Evolutionary conservation across 2,888 invertebrate genomes (phyloP).

Genomic region (Heliconius cydno): DNA sequence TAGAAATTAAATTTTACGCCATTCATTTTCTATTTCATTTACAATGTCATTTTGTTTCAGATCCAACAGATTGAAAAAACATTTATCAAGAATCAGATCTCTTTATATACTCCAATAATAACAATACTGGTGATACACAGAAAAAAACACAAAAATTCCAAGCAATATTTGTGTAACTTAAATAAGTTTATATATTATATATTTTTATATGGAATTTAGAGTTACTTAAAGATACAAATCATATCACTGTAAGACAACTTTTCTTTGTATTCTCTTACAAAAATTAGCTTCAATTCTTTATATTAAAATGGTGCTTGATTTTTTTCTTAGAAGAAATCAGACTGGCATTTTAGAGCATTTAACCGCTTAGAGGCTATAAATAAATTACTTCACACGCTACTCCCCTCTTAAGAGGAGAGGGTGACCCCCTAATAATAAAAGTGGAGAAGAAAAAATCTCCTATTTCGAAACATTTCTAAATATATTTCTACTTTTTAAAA

Average conservation of each 20-base stretch:
- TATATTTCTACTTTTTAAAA: too few relatives aligned
- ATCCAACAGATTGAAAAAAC: too few relatives aligned
- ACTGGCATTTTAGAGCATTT: constrained; percentile 81
- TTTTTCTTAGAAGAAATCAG: constrained; percentile 55
- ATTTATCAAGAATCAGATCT: constrained; percentile 22
- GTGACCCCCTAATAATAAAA: too few relatives aligned
- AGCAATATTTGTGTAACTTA: constrained; percentile 9
- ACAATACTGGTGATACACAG: not conserved
- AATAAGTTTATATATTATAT: constrained; percentile 37
- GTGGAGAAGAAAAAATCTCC: too few relatives aligned
- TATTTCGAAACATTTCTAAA: too few relatives aligned
- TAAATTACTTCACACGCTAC: not conserved
- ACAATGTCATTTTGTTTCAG: too few relatives aligned
- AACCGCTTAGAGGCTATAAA: constrained; percentile 57
- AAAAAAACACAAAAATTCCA: constrained; percentile 19
- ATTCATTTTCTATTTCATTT: too few relatives aligned
- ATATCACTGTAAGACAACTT: constrained; percentile 38
- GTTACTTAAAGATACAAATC: constrained; percentile 31
- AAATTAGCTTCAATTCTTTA: constrained; percentile 28
- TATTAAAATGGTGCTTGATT: constrained; percentile 67
- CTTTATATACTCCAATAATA: not conserved
- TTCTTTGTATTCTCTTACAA: constrained; percentile 35
- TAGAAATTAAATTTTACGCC: too few relatives aligned
- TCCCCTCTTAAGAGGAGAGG: too few relatives aligned
- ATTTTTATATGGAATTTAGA: constrained; percentile 40